A percentile compares a stretch with the other conserved stretches of the same genome.
These are phyloP conservation scores for Epicauta chinensis DNA, from an alignment of 1,140 invertebrate species.

Conservation along the genomic window DNA sequence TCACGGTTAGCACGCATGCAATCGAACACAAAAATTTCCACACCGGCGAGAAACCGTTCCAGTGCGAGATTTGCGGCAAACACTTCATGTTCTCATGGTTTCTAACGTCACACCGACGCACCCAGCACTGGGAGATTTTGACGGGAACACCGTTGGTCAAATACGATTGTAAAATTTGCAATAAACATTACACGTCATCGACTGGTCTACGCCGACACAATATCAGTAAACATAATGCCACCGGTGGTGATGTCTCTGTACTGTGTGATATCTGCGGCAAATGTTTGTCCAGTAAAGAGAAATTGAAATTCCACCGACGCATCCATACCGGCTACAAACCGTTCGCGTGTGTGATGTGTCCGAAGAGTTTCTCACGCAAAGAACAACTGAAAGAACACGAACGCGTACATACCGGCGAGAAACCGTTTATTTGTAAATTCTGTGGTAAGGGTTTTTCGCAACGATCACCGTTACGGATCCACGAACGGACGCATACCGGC, in stretches of 20 bases:
- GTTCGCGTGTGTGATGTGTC: conserved; percentile 60
- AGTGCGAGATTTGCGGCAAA: conserved; percentile 56
- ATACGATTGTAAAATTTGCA: conserved; percentile 38
- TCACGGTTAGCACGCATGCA: conserved; percentile 46
- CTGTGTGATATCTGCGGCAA: conserved; percentile 72
- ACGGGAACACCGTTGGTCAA: conserved; percentile 38
- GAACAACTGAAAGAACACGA: conserved; percentile 57
- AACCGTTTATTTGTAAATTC: conserved; percentile 57
- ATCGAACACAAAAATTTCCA: conserved; percentile 46
- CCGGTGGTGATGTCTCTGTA: conserved; percentile 36
- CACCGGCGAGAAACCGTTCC: conserved; percentile 53
- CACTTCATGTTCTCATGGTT: conserved; percentile 42
- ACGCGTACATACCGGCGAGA: conserved; percentile 58
- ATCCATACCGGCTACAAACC: conserved; percentile 71
- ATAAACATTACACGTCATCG: conserved; percentile 40
- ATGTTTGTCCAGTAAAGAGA: conserved; percentile 62
- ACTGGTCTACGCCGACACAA: conserved; percentile 37
- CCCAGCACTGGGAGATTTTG: conserved; percentile 40
- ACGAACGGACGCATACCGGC: conserved; percentile 57
- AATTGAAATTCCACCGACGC: conserved; percentile 62
- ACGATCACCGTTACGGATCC: conserved; percentile 57
- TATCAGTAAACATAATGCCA: conserved; percentile 32
- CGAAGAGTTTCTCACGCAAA: conserved; percentile 59
- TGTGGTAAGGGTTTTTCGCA: conserved; percentile 77
- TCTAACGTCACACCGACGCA: conserved; percentile 36